A percentile compares a stretch with the other conserved stretches of the same genome.
These are phyloP conservation scores for Epirrita christyi DNA, from an alignment of 2,888 invertebrate species.

Conservation along the genomic window DNA sequence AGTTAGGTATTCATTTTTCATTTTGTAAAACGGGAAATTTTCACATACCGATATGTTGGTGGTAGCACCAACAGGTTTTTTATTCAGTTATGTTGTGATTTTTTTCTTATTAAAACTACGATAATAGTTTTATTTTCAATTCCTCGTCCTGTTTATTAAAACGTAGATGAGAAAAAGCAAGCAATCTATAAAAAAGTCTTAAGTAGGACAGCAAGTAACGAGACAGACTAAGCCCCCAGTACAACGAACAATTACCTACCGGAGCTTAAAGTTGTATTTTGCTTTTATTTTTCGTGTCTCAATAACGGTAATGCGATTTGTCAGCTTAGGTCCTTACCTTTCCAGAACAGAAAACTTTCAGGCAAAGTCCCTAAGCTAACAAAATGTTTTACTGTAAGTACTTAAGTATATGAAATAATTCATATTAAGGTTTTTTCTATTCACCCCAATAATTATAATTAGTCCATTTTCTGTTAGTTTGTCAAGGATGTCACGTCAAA, in stretches of 20 bases:
- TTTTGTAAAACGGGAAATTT: too few species aligned
- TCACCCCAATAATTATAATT: too few species aligned
- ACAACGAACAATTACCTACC: constrained; percentile 5
- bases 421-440: too few species aligned
- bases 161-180: not conserved
- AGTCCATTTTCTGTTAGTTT: too few species aligned
- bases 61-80: too few species aligned
- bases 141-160: not conserved
- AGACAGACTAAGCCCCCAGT: not conserved
- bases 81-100: too few species aligned
- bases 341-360: not conserved
- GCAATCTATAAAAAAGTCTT: not conserved
- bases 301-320: constrained; percentile 9
- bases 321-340: constrained; percentile 16
- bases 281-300: not conserved
- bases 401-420: too few species aligned
- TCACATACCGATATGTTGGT: too few species aligned
- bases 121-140: not conserved
- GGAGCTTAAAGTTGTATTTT: not conserved
- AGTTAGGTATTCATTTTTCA: too few species aligned
- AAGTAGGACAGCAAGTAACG: not conserved
- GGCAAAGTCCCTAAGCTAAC: constrained; percentile 8
- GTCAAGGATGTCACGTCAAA: too few species aligned
- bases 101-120: too few species aligned
- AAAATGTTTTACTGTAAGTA: not conserved